These are phyloP conservation scores for Neuroterus valhalla DNA, from an alignment of 1,140 invertebrate genomes.

Conservation along the genomic window DNA sequence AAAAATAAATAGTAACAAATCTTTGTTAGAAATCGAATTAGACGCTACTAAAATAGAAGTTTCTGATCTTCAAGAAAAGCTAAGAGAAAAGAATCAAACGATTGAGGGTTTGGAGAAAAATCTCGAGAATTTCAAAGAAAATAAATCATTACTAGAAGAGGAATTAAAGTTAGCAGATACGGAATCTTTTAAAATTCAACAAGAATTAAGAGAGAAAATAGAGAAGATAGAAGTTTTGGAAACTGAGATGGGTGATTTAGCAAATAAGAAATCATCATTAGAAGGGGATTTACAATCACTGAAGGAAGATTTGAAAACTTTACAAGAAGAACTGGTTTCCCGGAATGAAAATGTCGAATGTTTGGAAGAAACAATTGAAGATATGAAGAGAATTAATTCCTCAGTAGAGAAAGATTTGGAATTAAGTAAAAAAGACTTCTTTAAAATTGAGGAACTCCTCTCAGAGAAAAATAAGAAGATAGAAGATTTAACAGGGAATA, in stretches of 20 bases:
- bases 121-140: neutral
- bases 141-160: constrained; percentile 30
- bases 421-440: neutral
- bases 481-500: neutral
- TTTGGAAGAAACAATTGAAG: neutral
- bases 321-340: neutral
- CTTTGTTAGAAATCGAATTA: neutral
- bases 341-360: neutral
- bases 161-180: constrained; percentile 8
- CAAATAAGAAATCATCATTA: neutral
- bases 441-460: neutral
- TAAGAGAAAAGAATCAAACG: neutral
- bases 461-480: neutral
- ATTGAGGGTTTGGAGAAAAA: neutral
- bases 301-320: neutral
- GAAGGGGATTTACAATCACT: neutral
- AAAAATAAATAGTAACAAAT: neutral
- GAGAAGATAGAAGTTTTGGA: neutral
- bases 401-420: neutral
- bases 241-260: neutral
- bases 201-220: neutral
- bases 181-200: neutral
- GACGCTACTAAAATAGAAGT: too few relatives aligned
- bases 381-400: neutral
- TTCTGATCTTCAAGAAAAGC: too few relatives aligned